Evolutionary conservation across 2,888 invertebrate genomes (phyloP).

Genomic region (Blera fallax): DNA sequence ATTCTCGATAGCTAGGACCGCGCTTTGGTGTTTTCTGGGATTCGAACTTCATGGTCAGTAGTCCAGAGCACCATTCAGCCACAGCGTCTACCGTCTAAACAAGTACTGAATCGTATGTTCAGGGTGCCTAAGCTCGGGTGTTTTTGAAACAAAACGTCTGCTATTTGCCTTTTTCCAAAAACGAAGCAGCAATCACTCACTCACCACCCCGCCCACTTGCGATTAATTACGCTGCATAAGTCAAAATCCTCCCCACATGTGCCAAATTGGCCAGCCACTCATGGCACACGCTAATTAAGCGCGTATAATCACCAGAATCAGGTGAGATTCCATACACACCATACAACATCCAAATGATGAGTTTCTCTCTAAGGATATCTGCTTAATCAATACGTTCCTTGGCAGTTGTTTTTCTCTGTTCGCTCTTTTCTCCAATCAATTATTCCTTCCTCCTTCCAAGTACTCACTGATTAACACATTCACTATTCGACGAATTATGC

Average conservation of each 20-base stretch:
- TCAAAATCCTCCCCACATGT: slow-evolving; percentile 56
- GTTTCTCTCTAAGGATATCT: slow-evolving; percentile 67
- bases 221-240: slow-evolving; percentile 50
- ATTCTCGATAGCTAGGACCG: too few relatives aligned
- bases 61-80: too few relatives aligned
- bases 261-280: slow-evolving; percentile 42
- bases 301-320: slow-evolving; percentile 57
- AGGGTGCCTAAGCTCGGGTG: too few relatives aligned
- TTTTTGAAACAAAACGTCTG: too few relatives aligned
- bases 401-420: slow-evolving; percentile 4
- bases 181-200: background rate
- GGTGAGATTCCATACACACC: slow-evolving; percentile 26
- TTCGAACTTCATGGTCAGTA: too few relatives aligned
- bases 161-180: too few relatives aligned
- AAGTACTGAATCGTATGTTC: too few relatives aligned
- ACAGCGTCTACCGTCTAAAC: too few relatives aligned
- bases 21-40: too few relatives aligned
- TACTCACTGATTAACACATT: slow-evolving; percentile 62
- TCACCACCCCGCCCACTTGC: background rate
- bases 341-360: slow-evolving; percentile 31
- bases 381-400: slow-evolving; percentile 52
- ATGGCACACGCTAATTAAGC: slow-evolving; percentile 61
- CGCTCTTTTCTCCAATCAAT: slow-evolving; percentile 56
- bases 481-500: slow-evolving; percentile 70
- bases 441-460: slow-evolving; percentile 11